phyloP scores from a whole-genome alignment of 2,113 vertebrate genomes.

The Oriolus oriolus region DNA sequence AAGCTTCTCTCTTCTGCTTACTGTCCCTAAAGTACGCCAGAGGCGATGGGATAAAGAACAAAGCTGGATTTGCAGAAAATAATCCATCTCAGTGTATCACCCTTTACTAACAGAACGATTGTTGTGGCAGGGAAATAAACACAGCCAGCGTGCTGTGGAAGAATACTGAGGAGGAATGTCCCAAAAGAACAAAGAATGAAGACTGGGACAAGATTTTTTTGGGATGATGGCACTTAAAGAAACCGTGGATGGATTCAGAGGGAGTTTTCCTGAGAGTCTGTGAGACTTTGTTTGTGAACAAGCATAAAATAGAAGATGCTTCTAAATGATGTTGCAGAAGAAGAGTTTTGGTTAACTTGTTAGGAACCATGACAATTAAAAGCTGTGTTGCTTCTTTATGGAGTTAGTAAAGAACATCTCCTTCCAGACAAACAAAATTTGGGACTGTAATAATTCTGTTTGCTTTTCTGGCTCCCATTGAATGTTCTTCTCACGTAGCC shows the following conservation, averaged over 20 bases:
- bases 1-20: slow-evolving; percentile 31
- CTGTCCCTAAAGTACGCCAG: slow-evolving; percentile 3
- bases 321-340: neutral
- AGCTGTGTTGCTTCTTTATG: neutral
- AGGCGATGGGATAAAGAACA: slow-evolving; percentile 42
- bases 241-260: neutral
- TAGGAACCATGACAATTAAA: neutral
- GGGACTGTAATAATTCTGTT: neutral
- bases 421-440: neutral
- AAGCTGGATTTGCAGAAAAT: slow-evolving; percentile 56
- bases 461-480: neutral
- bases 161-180: neutral
- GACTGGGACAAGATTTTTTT: slow-evolving; percentile 23
- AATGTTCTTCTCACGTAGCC: neutral
- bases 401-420: neutral
- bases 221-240: slow-evolving; percentile 22
- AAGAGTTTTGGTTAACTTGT: neutral
- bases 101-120: neutral
- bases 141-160: slow-evolving; percentile 1
- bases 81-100: slow-evolving; percentile 31
- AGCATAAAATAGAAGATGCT: neutral
- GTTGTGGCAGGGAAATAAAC: slow-evolving; percentile 24
- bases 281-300: neutral
- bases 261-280: neutral
- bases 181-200: slow-evolving; percentile 4